These are phyloP conservation scores for Cantharis lateralis DNA, from an alignment of 2,888 invertebrate species.

Conservation along the genomic window DNA sequence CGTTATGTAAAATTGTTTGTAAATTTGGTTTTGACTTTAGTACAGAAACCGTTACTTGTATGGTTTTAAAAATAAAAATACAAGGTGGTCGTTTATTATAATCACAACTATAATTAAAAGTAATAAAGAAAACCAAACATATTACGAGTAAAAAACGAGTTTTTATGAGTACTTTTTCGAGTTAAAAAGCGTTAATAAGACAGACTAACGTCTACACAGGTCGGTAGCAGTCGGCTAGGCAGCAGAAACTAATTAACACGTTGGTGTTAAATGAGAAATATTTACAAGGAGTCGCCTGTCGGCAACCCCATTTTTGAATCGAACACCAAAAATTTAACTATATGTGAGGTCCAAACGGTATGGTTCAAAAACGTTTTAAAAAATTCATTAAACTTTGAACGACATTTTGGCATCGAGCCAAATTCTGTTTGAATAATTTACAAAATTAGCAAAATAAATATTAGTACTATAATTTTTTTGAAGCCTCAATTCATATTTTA, in stretches of 20 bases:
- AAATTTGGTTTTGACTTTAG: background rate
- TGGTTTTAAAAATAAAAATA: background rate
- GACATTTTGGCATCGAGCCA: background rate
- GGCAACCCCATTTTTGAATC: constrained; percentile 8
- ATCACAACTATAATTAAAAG: background rate
- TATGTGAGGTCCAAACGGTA: constrained; percentile 1
- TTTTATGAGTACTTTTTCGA: constrained; percentile 14
- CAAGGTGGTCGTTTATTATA: background rate
- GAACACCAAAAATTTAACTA: background rate
- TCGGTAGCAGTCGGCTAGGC: constrained; percentile 40
- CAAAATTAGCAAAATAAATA: background rate
- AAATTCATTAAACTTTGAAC: background rate
- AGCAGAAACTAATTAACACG: constrained; percentile 39
- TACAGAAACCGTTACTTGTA: background rate
- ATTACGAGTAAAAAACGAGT: background rate
- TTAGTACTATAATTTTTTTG: background rate
- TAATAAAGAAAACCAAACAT: background rate
- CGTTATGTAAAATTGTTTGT: background rate
- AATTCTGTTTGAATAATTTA: background rate
- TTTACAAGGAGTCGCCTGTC: constrained; percentile 18
- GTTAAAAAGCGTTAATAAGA: constrained; percentile 35
- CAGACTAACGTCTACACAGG: constrained; percentile 31
- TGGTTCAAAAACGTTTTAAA: background rate
- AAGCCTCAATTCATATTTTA: background rate
- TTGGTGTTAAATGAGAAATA: constrained; percentile 30